A percentile compares a stretch with the other conserved stretches of the same genome.
Evolutionary conservation across 2,797 vertebrate genomes (phyloP).

Genomic region (Gadopsis marmoratus): DNA sequence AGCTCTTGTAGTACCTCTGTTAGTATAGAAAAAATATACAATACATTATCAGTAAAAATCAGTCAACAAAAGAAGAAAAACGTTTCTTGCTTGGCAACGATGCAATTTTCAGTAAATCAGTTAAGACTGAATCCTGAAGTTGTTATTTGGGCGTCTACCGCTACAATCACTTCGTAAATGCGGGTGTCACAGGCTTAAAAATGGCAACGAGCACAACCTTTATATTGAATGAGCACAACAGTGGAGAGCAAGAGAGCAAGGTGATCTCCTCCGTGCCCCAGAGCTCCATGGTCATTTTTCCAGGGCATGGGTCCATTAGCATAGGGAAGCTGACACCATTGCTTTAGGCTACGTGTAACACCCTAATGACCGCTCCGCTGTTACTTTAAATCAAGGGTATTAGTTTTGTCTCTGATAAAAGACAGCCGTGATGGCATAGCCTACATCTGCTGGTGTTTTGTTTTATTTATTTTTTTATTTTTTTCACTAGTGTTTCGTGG

Average conservation of each 20-base stretch:
- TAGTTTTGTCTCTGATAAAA: slow-evolving; percentile 76
- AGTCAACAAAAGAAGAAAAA: neutral
- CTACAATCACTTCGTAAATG: slow-evolving; percentile 9
- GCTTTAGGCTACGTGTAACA: slow-evolving; percentile 88
- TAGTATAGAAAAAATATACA: neutral
- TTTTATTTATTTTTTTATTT: neutral
- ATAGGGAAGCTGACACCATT: slow-evolving; percentile 92
- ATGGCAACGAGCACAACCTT: slow-evolving; percentile 57
- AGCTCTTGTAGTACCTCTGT: no score
- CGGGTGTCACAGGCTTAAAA: slow-evolving; percentile 54
- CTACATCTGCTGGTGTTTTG: slow-evolving; percentile 82
- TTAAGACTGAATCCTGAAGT: neutral
- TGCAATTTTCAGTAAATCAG: neutral
- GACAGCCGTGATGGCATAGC: slow-evolving; percentile 87
- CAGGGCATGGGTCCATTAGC: slow-evolving; percentile 94
- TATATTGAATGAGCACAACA: slow-evolving; percentile 76
- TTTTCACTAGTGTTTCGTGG: slow-evolving; percentile 40
- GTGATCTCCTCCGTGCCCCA: slow-evolving; percentile 89
- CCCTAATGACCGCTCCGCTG: slow-evolving; percentile 92
- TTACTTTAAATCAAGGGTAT: slow-evolving; percentile 81
- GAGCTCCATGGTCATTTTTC: slow-evolving; percentile 94
- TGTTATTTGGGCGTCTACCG: neutral
- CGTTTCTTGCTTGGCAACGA: neutral
- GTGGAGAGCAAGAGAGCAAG: slow-evolving; percentile 86
- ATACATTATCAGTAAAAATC: neutral